Evolutionary conservation across 1,140 invertebrate genomes (phyloP).

Genomic region (Anoplophora glabripennis): DNA sequence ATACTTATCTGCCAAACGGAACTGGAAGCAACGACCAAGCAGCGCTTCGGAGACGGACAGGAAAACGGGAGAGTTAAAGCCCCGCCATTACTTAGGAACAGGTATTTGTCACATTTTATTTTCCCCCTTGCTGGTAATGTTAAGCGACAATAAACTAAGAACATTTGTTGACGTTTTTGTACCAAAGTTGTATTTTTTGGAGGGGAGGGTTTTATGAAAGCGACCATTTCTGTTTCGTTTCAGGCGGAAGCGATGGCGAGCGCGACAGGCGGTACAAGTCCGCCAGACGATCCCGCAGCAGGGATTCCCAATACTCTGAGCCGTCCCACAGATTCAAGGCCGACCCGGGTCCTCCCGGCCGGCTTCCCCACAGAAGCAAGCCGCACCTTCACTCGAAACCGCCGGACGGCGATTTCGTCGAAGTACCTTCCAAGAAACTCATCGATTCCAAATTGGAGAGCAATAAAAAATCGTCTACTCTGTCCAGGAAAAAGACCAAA

Average conservation of each 20-base stretch:
- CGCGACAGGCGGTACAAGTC: conserved; percentile 43
- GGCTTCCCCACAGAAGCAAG: conserved; percentile 24
- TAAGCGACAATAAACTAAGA: no score
- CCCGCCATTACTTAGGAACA: conserved; percentile 47
- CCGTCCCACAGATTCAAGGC: conserved; percentile 38
- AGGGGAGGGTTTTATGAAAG: neutral
- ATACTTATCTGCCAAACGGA: conserved; percentile 53
- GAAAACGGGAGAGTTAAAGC: conserved; percentile 51
- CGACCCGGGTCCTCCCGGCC: conserved; percentile 23
- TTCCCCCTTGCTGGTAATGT: no score
- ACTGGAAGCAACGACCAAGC: conserved; percentile 62
- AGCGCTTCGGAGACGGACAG: conserved; percentile 58
- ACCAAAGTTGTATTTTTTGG: no score
- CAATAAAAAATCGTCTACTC: conserved; percentile 34
- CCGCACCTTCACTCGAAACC: conserved; percentile 26
- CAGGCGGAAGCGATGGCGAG: conserved; percentile 46
- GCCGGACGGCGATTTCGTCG: conserved; percentile 35
- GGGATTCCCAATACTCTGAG: conserved; percentile 47
- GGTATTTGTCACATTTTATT: conserved; percentile 15
- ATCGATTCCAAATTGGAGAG: conserved; percentile 20
- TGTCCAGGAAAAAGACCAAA: conserved; percentile 36
- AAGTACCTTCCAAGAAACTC: conserved; percentile 29
- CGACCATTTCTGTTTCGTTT: conserved; percentile 10
- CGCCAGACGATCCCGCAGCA: conserved; percentile 40
- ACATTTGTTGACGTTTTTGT: no score